Conservation (phyloP, 2,113 vertebrate genomes). For the Datnioides undecimradiatus region DNA sequence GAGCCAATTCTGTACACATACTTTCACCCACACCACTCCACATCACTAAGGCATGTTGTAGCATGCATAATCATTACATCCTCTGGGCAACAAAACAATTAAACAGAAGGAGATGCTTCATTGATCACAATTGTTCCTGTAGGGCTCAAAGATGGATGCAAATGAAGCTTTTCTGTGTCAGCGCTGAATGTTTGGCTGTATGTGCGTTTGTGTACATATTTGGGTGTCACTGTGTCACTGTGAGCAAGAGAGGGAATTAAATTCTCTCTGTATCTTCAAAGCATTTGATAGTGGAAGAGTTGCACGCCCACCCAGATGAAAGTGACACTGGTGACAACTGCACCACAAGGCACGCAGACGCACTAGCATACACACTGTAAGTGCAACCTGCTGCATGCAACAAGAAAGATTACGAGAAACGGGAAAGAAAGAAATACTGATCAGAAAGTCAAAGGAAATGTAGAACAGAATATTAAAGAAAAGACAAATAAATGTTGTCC, state of each 20-base stretch:
- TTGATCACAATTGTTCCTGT: conserved; percentile 57
- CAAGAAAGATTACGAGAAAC: neutral
- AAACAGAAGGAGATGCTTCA: conserved; percentile 58
- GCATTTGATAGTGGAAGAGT: conserved; percentile 30
- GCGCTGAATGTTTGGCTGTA: neutral
- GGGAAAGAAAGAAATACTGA: conserved; percentile 8
- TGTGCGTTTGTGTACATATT: conserved; percentile 40
- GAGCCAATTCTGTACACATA: conserved; percentile 18
- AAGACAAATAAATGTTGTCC: conserved; percentile 23
- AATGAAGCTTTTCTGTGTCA: conserved; percentile 47
- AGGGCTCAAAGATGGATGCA: conserved; percentile 48
- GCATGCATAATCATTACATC: conserved; percentile 62
- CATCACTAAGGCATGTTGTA: conserved; percentile 59
- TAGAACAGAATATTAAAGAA: conserved; percentile 16
- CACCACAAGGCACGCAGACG: conserved; percentile 36
- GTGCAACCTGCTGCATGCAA: conserved; percentile 26
- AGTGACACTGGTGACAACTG: conserved; percentile 61
- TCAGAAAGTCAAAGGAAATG: conserved; percentile 18
- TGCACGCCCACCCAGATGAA: conserved; percentile 47
- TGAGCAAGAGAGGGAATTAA: conserved; percentile 54
- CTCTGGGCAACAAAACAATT: conserved; percentile 68
- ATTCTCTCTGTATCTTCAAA: conserved; percentile 48
- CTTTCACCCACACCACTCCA: conserved; percentile 32
- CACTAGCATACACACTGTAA: conserved; percentile 13
- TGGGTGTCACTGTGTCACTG: conserved; percentile 52